These are phyloP conservation scores for Drosophila paranaensis DNA, from an alignment of 2,888 invertebrate genomes.

Conservation along the genomic window DNA sequence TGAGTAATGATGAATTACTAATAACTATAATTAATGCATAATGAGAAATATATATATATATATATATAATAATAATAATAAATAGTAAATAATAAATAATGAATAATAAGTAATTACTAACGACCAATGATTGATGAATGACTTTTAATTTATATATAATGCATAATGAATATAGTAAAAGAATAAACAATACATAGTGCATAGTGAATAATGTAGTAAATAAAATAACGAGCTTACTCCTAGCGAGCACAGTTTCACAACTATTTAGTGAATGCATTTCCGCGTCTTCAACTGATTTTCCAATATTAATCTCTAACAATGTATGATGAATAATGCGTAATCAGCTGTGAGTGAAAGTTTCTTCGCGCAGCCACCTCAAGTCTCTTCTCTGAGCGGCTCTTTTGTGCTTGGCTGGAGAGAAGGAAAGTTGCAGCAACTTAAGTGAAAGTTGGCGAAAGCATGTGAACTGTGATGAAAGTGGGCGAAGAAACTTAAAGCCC, in stretches of 20 bases:
- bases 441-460: slow-evolving; percentile 1
- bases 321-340: not conserved
- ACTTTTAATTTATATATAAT: not conserved
- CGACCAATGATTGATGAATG: not conserved
- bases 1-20: not conserved
- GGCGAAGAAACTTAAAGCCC: not conserved
- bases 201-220: not conserved
- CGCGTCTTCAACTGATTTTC: not conserved
- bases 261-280: not conserved
- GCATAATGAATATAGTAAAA: not conserved
- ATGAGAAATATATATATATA: not conserved
- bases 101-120: not conserved
- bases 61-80: not conserved
- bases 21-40: not conserved
- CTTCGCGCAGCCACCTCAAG: not conserved
- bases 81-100: not conserved
- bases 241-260: not conserved
- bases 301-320: not conserved
- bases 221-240: not conserved
- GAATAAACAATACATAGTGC: no score
- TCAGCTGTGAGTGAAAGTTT: not conserved
- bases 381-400: not conserved
- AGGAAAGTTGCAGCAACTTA: not conserved
- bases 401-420: not conserved
- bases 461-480: slow-evolving; percentile 1